Evolutionary conservation across 2,113 vertebrate species (phyloP).

Genomic region (Xiphophorus couchianus): DNA sequence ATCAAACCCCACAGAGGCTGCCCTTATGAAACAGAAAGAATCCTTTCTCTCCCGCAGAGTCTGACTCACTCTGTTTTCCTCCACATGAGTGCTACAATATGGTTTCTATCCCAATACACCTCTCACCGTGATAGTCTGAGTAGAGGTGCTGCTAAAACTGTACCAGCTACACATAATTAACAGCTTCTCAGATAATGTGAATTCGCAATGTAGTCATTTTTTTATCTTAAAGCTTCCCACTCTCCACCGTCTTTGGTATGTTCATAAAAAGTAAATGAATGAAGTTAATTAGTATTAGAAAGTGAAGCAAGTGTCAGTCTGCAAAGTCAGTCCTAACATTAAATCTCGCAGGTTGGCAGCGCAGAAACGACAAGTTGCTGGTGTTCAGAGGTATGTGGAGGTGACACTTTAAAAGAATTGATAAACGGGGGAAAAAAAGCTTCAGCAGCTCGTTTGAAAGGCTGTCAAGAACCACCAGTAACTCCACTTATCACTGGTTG

Average conservation of each 20-base stretch:
- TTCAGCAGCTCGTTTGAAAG: slow-evolving; percentile 61
- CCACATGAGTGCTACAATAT: slow-evolving; percentile 3
- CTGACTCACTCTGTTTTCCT: slow-evolving; percentile 3
- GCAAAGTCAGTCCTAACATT: slow-evolving; percentile 14
- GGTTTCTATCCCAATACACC: slow-evolving; percentile 4
- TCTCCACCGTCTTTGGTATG: slow-evolving; percentile 1
- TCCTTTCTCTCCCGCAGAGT: slow-evolving; percentile 7
- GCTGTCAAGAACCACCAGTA: slow-evolving; percentile 61
- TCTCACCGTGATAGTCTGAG: neutral
- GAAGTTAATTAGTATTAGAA: slow-evolving; percentile 19
- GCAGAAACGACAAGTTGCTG: slow-evolving; percentile 8
- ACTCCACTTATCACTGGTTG: slow-evolving; percentile 66
- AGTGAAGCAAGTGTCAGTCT: slow-evolving; percentile 19
- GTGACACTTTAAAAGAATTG: slow-evolving; percentile 42
- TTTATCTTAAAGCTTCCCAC: neutral
- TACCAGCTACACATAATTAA: neutral
- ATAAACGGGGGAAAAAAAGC: slow-evolving; percentile 42
- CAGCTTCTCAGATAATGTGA: neutral
- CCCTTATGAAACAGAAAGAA: slow-evolving; percentile 18
- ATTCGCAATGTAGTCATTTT: neutral
- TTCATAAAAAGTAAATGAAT: slow-evolving; percentile 20
- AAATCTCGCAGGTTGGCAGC: slow-evolving; percentile 11
- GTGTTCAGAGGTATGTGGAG: slow-evolving; percentile 19
- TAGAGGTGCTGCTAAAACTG: slow-evolving; percentile 4
- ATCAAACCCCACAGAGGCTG: neutral